These are phyloP conservation scores for Trinectes maculatus DNA, from an alignment of 2,113 vertebrate genomes.

Conservation along the genomic window DNA sequence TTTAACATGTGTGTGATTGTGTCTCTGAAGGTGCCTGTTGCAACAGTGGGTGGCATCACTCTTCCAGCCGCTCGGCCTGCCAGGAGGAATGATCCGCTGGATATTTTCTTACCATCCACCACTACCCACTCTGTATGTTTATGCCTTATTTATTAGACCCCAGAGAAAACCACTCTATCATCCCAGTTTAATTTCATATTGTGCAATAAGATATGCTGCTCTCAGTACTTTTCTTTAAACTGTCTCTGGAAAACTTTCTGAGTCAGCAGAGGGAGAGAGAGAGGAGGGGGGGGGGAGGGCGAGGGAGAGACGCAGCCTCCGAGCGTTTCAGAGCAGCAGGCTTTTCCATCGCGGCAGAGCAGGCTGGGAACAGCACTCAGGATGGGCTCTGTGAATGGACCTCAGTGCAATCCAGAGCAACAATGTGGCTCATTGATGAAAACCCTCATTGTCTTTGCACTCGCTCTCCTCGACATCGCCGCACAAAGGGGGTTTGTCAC, in stretches of 20 bases:
- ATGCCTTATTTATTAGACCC: slow-evolving; percentile 46
- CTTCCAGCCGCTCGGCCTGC: slow-evolving; percentile 2
- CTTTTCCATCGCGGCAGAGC: slow-evolving; percentile 48
- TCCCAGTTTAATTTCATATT: slow-evolving; percentile 59
- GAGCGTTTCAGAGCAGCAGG: slow-evolving; percentile 33
- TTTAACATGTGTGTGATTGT: slow-evolving; percentile 34
- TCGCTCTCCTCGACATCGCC: slow-evolving; percentile 47
- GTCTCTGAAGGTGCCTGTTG: slow-evolving; percentile 23
- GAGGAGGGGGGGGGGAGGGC: too few relatives aligned
- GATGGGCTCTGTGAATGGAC: slow-evolving; percentile 61
- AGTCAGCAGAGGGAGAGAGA: slow-evolving; percentile 74
- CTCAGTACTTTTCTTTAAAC: slow-evolving; percentile 62
- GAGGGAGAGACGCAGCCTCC: slow-evolving; percentile 49
- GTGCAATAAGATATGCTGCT: slow-evolving; percentile 64
- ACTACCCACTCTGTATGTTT: slow-evolving; percentile 38
- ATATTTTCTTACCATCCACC: slow-evolving; percentile 35
- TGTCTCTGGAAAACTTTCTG: slow-evolving; percentile 62
- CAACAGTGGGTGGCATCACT: slow-evolving; percentile 8
- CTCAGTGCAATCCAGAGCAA: slow-evolving; percentile 45
- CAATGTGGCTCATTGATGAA: slow-evolving; percentile 65
- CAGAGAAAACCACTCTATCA: slow-evolving; percentile 53
- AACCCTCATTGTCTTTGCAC: slow-evolving; percentile 69
- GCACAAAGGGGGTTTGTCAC: slow-evolving; percentile 71
- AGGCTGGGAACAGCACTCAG: slow-evolving; percentile 38
- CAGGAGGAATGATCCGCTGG: slow-evolving; percentile 25